Evolutionary conservation across 2,888 invertebrate genomes (phyloP).

Genomic region (Ochropacha duplaris): DNA sequence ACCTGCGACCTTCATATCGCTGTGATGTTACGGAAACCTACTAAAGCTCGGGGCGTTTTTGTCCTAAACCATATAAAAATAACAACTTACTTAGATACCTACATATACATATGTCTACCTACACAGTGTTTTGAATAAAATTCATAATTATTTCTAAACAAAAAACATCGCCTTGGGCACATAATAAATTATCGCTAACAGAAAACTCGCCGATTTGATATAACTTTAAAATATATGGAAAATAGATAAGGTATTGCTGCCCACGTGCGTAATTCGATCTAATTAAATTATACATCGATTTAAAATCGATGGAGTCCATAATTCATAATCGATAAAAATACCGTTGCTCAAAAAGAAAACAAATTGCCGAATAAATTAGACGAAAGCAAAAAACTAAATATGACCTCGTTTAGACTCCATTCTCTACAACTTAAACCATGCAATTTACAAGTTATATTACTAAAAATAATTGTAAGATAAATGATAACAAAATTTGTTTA

Average conservation of each 20-base stretch:
- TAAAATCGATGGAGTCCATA: slow-evolving; percentile 45
- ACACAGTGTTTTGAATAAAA: slow-evolving; percentile 39
- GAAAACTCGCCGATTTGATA: slow-evolving; percentile 57
- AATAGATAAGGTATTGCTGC: slow-evolving; percentile 45
- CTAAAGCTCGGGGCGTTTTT: too few relatives aligned
- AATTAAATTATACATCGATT: slow-evolving; percentile 68
- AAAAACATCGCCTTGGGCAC: slow-evolving; percentile 45
- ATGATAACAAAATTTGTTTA: neutral
- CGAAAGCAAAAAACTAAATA: neutral
- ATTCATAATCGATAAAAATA: slow-evolving; percentile 18
- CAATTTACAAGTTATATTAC: slow-evolving; percentile 3
- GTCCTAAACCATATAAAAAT: slow-evolving; percentile 10
- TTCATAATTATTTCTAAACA: slow-evolving; percentile 45
- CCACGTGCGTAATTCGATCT: slow-evolving; percentile 53
- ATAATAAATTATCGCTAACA: slow-evolving; percentile 52
- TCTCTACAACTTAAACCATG: neutral
- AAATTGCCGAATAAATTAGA: neutral
- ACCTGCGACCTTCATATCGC: too few relatives aligned
- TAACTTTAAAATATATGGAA: slow-evolving; percentile 42
- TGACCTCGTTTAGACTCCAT: neutral
- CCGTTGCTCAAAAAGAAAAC: neutral
- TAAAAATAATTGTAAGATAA: neutral
- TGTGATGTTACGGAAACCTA: too few relatives aligned
- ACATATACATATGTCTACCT: slow-evolving; percentile 26
- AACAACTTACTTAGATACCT: slow-evolving; percentile 25